Conservation (phyloP, 2,888 invertebrate genomes). For the Rhynchonema sp. region DNA sequence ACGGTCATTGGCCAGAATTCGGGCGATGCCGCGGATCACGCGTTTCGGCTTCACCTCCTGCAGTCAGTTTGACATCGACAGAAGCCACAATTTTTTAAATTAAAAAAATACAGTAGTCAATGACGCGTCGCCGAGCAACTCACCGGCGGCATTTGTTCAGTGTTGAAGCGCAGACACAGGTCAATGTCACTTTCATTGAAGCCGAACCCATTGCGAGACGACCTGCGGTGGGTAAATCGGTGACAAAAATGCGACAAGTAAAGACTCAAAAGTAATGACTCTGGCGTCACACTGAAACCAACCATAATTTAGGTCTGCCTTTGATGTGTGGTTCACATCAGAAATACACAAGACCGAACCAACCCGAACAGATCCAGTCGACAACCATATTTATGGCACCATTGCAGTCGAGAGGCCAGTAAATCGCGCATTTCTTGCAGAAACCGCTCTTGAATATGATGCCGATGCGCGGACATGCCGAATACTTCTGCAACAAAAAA, state of each 20-base stretch:
- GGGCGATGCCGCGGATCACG: slow-evolving; percentile 31
- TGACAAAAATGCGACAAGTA: no score
- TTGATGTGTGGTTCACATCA: no score
- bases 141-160: slow-evolving; percentile 16
- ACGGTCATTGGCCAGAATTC: slow-evolving; percentile 26
- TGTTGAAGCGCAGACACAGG: slow-evolving; percentile 39
- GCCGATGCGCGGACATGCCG: neutral
- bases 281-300: no score
- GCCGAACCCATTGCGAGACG: slow-evolving; percentile 40
- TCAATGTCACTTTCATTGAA: slow-evolving; percentile 40
- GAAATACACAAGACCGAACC: no score
- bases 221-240: no score
- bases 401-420: neutral
- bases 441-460: neutral
- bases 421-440: neutral
- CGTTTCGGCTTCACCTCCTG: slow-evolving; percentile 27
- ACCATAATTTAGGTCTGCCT: no score
- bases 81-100: neutral
- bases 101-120: neutral
- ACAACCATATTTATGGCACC: neutral
- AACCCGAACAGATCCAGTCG: neutral
- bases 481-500: neutral
- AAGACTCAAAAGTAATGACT: no score
- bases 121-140: neutral
- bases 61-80: neutral